These are phyloP conservation scores for Chrysotoxum bicinctum DNA, from an alignment of 2,888 invertebrate genomes.

Conservation along the genomic window DNA sequence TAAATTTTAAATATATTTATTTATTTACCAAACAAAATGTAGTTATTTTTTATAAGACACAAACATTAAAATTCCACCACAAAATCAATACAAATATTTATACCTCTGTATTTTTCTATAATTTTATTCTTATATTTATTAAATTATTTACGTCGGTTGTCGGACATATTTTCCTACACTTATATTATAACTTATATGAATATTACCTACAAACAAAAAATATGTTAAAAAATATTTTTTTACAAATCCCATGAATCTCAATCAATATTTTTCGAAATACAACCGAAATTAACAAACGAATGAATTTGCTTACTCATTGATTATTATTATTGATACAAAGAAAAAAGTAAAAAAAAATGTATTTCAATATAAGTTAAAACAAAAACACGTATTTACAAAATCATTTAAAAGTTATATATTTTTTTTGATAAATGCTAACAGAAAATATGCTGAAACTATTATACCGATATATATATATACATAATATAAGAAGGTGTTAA, in stretches of 20 bases:
- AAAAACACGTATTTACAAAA: conserved; percentile 35
- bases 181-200: background rate
- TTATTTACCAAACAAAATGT: conserved; percentile 13
- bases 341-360: conserved; percentile 11
- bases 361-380: conserved; percentile 28
- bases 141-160: conserved; percentile 44
- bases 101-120: conserved; percentile 51
- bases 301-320: background rate
- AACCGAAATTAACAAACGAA: background rate
- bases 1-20: background rate
- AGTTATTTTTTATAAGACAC: conserved; percentile 45
- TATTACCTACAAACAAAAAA: conserved; percentile 14
- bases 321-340: conserved; percentile 8
- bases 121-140: conserved; percentile 33
- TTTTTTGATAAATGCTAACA: conserved; percentile 50
- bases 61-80: conserved; percentile 8
- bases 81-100: conserved; percentile 32
- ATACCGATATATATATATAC: background rate
- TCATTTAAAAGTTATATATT: conserved; percentile 27
- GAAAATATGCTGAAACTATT: conserved; percentile 38
- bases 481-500: conserved; percentile 29
- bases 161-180: conserved; percentile 27
- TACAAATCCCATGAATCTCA: conserved; percentile 52
- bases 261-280: conserved; percentile 39
- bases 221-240: conserved; percentile 36